phyloP scores from a whole-genome alignment of 2,888 invertebrate species.

The Sminthurinus aureus region DNA sequence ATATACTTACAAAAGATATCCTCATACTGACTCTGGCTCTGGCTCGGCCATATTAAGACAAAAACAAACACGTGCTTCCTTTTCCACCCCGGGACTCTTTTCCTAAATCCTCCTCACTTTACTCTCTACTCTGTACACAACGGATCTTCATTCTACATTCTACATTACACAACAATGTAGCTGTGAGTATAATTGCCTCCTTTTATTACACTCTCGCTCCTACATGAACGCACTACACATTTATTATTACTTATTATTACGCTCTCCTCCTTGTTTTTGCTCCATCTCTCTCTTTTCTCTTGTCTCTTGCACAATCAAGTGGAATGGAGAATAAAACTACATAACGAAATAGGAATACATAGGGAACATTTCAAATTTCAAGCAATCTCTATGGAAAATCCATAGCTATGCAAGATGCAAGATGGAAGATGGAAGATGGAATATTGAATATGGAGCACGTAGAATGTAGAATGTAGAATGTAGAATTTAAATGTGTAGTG shows the following conservation, averaged over 20 bases:
- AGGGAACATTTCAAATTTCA: neutral
- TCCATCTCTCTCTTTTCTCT: neutral
- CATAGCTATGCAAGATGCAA: too few species aligned
- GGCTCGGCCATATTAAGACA: conserved; percentile 23
- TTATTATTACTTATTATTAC: too few species aligned
- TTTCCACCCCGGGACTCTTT: neutral
- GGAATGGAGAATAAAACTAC: neutral
- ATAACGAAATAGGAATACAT: too few species aligned
- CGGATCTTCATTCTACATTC: too few species aligned
- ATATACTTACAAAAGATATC: neutral
- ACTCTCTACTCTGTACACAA: neutral
- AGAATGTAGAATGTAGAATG: too few species aligned
- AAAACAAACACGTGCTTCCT: conserved; percentile 37
- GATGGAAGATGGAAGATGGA: too few species aligned
- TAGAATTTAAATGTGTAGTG: too few species aligned
- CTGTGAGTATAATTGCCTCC: neutral
- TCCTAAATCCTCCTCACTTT: neutral
- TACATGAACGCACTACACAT: neutral
- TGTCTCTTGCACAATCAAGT: conserved; percentile 4
- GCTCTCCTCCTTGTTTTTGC: conserved; percentile 1
- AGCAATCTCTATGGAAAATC: neutral
- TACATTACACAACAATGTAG: too few species aligned
- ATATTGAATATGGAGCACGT: too few species aligned
- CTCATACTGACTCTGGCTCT: neutral
- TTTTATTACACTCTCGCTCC: neutral